Conservation (phyloP, 1,140 invertebrate genomes). For the Arctopsyche grandis region DNA sequence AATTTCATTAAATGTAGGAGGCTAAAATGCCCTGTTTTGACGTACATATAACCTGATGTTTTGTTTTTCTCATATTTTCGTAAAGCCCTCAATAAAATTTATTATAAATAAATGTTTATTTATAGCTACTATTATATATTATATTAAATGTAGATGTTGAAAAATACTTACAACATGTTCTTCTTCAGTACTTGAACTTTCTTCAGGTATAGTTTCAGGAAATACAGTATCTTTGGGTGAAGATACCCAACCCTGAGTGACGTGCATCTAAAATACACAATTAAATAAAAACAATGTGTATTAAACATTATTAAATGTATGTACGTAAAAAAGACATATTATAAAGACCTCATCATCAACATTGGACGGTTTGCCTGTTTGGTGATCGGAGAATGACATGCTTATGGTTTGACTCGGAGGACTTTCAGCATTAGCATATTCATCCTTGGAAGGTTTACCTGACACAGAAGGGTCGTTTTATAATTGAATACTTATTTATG, state of each 20-base stretch:
- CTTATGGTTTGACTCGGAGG: constrained; percentile 72
- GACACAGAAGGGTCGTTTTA: not conserved
- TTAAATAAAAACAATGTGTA: too few species aligned
- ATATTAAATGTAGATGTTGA: constrained; percentile 25
- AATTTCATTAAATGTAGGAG: too few species aligned
- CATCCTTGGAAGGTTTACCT: constrained; percentile 70
- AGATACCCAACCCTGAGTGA: constrained; percentile 74
- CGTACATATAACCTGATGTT: too few species aligned
- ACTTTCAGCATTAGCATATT: constrained; percentile 67
- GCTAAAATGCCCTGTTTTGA: too few species aligned
- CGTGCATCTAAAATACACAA: constrained; percentile 40
- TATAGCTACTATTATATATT: not conserved
- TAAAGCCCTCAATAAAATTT: too few species aligned
- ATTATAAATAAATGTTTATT: too few species aligned
- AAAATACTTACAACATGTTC: constrained; percentile 83
- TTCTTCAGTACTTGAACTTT: constrained; percentile 90
- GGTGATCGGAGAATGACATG: constrained; percentile 67
- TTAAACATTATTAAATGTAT: too few species aligned
- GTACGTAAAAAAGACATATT: constrained; percentile 10
- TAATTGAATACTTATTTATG: not conserved
- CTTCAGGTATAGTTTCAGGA: constrained; percentile 91
- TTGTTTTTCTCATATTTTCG: too few species aligned
- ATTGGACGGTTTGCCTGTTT: constrained; percentile 61
- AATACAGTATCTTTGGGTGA: constrained; percentile 88
- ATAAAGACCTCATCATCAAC: constrained; percentile 68